phyloP scores from a whole-genome alignment of 1,140 invertebrate species.

The Fopius arisanus region DNA sequence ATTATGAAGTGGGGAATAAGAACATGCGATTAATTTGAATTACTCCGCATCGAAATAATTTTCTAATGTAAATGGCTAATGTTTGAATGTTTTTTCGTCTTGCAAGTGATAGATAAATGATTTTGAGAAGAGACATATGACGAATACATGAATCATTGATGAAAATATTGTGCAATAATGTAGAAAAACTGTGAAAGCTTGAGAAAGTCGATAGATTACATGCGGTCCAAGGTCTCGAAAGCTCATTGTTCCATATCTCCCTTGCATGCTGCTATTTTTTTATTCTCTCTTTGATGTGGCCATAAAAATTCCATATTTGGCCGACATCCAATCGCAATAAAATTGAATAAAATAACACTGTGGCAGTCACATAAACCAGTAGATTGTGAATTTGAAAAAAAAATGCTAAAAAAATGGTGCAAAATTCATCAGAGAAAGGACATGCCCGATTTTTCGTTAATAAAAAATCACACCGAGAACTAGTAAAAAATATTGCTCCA shows the following conservation, averaged over 20 bases:
- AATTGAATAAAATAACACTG: slow-evolving; percentile 7
- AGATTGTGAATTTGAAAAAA: background rate
- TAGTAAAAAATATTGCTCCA: background rate
- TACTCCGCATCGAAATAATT: too few relatives aligned
- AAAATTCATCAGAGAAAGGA: background rate
- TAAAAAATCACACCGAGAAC: background rate
- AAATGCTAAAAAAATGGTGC: background rate
- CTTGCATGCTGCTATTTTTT: background rate
- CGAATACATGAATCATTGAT: background rate
- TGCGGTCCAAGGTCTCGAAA: slow-evolving; percentile 53
- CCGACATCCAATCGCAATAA: background rate
- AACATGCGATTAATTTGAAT: too few relatives aligned
- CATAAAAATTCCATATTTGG: slow-evolving; percentile 6
- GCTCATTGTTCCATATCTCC: slow-evolving; percentile 18
- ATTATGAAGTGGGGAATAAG: too few relatives aligned
- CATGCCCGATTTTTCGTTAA: background rate
- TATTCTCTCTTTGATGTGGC: background rate
- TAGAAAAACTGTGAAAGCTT: slow-evolving; percentile 42
- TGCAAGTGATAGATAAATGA: too few relatives aligned
- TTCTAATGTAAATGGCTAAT: too few relatives aligned
- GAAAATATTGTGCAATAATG: background rate
- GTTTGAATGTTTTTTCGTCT: too few relatives aligned
- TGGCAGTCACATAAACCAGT: background rate
- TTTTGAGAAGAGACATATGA: background rate
- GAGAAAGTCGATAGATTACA: slow-evolving; percentile 63